These are phyloP conservation scores for Poecile montanus DNA, from an alignment of 2,797 vertebrate species.

Conservation along the genomic window DNA sequence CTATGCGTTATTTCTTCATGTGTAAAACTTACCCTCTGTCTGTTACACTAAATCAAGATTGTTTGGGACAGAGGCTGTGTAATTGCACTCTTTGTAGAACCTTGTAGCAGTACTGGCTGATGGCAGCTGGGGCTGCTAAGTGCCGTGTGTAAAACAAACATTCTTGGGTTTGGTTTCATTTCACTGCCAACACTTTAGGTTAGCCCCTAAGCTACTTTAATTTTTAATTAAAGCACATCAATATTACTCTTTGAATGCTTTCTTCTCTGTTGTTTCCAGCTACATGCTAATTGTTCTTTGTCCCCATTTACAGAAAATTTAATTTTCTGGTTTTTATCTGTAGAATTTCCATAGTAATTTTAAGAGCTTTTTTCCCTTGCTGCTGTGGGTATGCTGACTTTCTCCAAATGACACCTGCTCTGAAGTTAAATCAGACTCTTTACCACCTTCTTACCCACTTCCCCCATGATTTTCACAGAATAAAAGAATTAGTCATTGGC, in stretches of 20 bases:
- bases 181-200: not conserved
- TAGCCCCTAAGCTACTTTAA: not conserved
- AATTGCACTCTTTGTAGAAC: not conserved
- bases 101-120: not conserved
- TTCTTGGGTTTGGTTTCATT: not conserved
- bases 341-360: not conserved
- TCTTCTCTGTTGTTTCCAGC: slow-evolving; percentile 18
- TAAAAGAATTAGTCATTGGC: not conserved
- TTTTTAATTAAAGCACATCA: slow-evolving; percentile 61
- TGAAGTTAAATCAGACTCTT: not conserved
- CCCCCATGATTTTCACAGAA: not conserved
- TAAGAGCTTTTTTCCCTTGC: not conserved
- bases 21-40: not conserved
- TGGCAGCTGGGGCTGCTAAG: not conserved
- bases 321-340: slow-evolving; percentile 45
- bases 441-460: not conserved
- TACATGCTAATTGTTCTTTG: not conserved
- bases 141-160: not conserved
- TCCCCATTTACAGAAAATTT: slow-evolving; percentile 23
- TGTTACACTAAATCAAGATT: not conserved
- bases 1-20: not conserved
- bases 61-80: not conserved
- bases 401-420: not conserved
- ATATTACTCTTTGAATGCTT: slow-evolving; percentile 4
- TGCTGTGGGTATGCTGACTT: not conserved